Percentiles rank a stretch among this genome's conserved stretches.
Evolutionary conservation across 2,888 invertebrate genomes (phyloP).

Genomic region (Acrocyrtus sp.): DNA sequence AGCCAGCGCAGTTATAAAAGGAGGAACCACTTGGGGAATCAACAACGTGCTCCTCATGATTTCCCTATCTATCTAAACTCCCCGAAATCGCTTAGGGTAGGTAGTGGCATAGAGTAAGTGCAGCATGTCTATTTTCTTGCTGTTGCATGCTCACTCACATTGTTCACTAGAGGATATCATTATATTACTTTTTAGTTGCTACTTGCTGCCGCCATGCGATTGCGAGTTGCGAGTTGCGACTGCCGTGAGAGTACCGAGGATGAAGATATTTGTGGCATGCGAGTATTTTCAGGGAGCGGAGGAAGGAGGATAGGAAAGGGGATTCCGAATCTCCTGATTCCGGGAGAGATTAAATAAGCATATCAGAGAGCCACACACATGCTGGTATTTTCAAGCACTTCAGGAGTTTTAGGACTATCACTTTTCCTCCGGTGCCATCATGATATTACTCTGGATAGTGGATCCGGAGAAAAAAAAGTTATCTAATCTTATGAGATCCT

Average conservation of each 20-base stretch:
- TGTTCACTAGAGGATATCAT: not conserved
- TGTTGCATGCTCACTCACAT: not conserved
- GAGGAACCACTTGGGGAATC: constrained; percentile 28
- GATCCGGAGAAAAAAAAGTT: no score
- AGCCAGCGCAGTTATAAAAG: no score
- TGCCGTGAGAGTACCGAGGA: not conserved
- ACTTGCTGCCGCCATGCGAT: no score
- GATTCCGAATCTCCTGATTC: not conserved
- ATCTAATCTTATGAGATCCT: constrained; percentile 3
- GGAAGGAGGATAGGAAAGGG: no score
- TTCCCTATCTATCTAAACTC: not conserved
- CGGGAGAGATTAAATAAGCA: not conserved
- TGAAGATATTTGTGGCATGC: not conserved
- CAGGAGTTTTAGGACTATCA: no score
- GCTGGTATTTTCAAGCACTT: constrained; percentile 1
- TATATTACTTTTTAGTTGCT: no score
- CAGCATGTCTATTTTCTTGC: not conserved
- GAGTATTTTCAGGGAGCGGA: not conserved
- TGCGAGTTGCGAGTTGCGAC: no score
- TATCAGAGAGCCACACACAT: not conserved
- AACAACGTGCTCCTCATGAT: constrained; percentile 26
- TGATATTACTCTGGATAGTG: no score
- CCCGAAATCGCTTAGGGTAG: no score
- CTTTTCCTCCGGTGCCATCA: no score
- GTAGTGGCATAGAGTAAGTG: no score